Conservation (phyloP, 2,113 vertebrate species). For the Poecilia latipinna region DNA sequence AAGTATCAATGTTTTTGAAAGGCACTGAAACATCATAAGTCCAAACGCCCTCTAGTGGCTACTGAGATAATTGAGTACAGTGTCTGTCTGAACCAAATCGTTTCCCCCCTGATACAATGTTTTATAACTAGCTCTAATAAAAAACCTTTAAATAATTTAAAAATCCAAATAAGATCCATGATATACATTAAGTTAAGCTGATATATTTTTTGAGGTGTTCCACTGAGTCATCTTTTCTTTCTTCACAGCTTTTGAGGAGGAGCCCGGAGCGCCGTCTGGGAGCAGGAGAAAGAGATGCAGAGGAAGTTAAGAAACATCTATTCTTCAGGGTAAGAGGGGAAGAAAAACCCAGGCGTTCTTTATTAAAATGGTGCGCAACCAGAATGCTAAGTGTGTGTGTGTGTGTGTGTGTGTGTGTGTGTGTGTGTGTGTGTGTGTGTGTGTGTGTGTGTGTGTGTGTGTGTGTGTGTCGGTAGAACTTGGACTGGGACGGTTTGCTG, state of each 20-base stretch:
- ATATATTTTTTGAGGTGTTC: too few relatives aligned
- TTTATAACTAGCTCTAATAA: too few relatives aligned
- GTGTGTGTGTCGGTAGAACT: conserved; percentile 76
- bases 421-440: neutral
- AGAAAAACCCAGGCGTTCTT: neutral
- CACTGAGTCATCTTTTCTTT: neutral
- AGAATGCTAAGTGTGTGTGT: too few relatives aligned
- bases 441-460: neutral
- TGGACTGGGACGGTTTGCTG: conserved; percentile 92
- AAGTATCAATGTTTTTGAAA: too few relatives aligned
- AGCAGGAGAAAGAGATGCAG: conserved; percentile 93
- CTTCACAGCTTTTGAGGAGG: conserved; percentile 88
- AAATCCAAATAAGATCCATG: too few relatives aligned
- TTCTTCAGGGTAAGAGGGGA: conserved; percentile 90
- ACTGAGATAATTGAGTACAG: neutral
- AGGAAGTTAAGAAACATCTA: conserved; percentile 97
- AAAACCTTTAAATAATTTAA: too few relatives aligned
- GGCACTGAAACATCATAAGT: too few relatives aligned
- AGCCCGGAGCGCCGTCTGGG: conserved; percentile 95
- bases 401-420: neutral
- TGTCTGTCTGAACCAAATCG: too few relatives aligned
- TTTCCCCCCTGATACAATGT: too few relatives aligned
- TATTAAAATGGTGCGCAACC: fast-evolving
- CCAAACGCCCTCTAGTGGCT: neutral
- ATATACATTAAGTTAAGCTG: too few relatives aligned